A percentile compares a stretch with the other conserved stretches of the same genome.
Evolutionary conservation across 2,888 invertebrate species (phyloP).

Genomic region (Asteroscopus sphinx): DNA sequence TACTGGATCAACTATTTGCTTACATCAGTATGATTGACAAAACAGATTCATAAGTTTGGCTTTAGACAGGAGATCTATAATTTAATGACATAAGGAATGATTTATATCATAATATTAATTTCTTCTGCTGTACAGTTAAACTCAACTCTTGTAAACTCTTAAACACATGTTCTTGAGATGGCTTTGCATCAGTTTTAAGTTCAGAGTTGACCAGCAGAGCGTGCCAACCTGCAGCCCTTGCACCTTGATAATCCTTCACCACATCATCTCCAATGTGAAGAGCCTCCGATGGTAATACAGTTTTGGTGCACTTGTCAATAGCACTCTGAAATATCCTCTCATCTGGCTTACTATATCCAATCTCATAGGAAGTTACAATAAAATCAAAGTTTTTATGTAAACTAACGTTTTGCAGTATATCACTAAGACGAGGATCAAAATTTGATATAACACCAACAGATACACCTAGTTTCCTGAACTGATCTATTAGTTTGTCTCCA

Average conservation of each 20-base stretch:
- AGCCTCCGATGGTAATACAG: constrained; percentile 90
- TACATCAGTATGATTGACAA: too few relatives aligned
- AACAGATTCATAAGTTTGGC: too few relatives aligned
- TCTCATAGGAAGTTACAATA: constrained; percentile 94
- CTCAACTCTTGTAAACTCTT: constrained; percentile 70
- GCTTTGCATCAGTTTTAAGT: constrained; percentile 53
- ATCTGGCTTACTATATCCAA: constrained; percentile 94
- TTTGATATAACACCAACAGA: constrained; percentile 95
- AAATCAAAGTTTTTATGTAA: constrained; percentile 94
- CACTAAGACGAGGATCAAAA: constrained; percentile 94
- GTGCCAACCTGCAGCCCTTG: constrained; percentile 94
- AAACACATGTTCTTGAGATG: constrained; percentile 69
- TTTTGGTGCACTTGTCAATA: constrained; percentile 79
- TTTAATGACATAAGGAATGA: neutral
- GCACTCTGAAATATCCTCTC: constrained; percentile 92
- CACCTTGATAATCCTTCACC: constrained; percentile 94
- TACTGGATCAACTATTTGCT: too few relatives aligned
- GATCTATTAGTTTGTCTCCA: constrained; percentile 91
- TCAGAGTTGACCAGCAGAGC: constrained; percentile 80
- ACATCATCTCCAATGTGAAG: constrained; percentile 96
- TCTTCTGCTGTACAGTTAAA: constrained; percentile 61
- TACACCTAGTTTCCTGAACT: constrained; percentile 84
- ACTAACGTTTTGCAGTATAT: constrained; percentile 91
- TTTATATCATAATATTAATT: constrained; percentile 56
- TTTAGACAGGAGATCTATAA: neutral